Evolutionary conservation across 2,113 vertebrate genomes (phyloP).

Genomic region (Cryptotis parvus): DNA sequence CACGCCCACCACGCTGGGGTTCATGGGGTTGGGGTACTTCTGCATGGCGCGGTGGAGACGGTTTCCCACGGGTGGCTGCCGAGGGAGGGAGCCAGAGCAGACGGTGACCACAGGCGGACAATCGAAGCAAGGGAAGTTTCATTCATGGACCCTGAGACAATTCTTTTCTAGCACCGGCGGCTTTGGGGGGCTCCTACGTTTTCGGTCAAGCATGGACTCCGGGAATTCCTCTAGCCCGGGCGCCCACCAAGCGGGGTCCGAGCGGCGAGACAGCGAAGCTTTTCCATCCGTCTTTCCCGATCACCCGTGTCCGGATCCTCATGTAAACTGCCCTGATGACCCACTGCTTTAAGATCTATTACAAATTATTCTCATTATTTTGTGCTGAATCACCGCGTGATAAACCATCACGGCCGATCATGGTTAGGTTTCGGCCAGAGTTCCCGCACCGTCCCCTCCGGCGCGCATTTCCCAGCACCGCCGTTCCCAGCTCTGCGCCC

Average conservation of each 20-base stretch:
- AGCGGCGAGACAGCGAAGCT: too few species aligned
- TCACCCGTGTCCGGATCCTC: not conserved
- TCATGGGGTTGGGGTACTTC: conserved; percentile 99
- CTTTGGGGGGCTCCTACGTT: not conserved
- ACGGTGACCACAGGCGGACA: not conserved
- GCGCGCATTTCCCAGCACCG: too few species aligned
- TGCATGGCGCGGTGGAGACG: conserved; percentile 97
- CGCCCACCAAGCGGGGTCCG: too few species aligned
- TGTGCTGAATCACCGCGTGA: too few species aligned
- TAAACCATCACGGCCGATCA: too few species aligned
- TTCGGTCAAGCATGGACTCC: too few species aligned
- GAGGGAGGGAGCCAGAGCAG: conserved; percentile 32
- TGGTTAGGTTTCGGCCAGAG: too few species aligned
- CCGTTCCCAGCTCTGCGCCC: too few species aligned
- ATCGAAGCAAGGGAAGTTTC: not conserved
- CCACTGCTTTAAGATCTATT: not conserved
- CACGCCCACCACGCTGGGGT: conserved; percentile 96
- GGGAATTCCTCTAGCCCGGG: not conserved
- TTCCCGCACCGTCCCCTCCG: too few species aligned
- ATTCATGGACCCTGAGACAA: not conserved
- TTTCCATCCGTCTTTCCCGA: not conserved
- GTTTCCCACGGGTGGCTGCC: conserved; percentile 98
- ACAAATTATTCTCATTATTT: too few species aligned
- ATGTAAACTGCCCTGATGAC: not conserved
- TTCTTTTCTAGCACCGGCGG: not conserved